phyloP scores from a whole-genome alignment of 1,140 invertebrate species.

The Lepeophtheirus salmonis region DNA sequence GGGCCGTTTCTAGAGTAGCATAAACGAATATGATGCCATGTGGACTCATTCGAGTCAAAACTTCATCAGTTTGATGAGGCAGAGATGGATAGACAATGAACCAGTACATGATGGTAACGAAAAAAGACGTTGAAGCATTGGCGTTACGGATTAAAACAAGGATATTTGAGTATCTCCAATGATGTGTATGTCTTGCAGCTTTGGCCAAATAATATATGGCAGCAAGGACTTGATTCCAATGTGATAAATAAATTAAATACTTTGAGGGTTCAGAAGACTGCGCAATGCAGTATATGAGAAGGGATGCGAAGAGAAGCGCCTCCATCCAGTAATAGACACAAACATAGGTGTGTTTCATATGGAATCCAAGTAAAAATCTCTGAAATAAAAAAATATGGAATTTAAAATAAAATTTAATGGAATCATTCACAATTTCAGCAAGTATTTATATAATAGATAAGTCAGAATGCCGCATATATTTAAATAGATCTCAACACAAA shows the following conservation, averaged over 20 bases:
- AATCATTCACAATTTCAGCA: no score
- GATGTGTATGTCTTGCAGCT: not conserved
- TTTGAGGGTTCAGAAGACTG: not conserved
- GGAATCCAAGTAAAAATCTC: not conserved
- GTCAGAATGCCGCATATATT: no score
- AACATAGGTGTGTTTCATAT: not conserved
- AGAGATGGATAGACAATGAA: not conserved
- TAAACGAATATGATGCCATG: not conserved
- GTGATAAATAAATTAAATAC: not conserved
- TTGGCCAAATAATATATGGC: not conserved
- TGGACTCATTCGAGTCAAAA: not conserved
- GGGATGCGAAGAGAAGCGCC: not conserved
- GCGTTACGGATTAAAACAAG: not conserved
- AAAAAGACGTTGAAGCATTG: not conserved
- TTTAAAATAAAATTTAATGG: no score
- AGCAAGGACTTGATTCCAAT: not conserved
- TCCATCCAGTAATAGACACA: not conserved
- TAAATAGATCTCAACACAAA: no score
- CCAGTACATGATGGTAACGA: not conserved
- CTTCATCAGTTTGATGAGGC: not conserved
- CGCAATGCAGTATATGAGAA: not conserved
- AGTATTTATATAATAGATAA: no score
- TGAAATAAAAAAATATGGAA: not conserved
- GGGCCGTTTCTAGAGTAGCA: not conserved
- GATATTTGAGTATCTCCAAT: not conserved